Conservation (phyloP, 2,797 vertebrate genomes). For the Setipinna tenuifilis region DNA sequence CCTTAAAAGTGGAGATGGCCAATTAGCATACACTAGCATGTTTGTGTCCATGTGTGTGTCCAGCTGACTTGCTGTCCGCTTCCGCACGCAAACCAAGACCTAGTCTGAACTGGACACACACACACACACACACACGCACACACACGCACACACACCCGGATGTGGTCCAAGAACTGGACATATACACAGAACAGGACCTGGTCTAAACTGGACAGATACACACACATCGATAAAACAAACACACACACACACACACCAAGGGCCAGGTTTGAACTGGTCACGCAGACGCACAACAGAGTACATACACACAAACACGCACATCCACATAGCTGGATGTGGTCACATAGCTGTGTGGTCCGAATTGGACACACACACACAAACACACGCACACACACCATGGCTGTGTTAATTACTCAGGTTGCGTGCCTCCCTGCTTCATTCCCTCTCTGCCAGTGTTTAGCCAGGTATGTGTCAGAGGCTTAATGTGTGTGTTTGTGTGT, state of each 20-base stretch:
- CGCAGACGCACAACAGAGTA: too few species aligned
- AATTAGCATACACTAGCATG: not conserved
- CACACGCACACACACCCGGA: not conserved
- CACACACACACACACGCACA: conserved; percentile 14
- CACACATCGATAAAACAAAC: not conserved
- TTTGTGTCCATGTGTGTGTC: conserved; percentile 7
- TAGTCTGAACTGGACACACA: not conserved
- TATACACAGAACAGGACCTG: not conserved
- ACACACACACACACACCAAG: not conserved
- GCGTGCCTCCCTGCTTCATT: conserved; percentile 10
- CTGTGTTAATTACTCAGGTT: not conserved
- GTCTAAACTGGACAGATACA: not conserved
- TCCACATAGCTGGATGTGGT: too few species aligned
- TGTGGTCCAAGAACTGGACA: not conserved
- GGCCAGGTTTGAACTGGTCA: too few species aligned
- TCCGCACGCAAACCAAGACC: conserved; percentile 3
- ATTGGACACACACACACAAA: not conserved
- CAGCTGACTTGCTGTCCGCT: not conserved
- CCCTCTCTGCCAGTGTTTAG: conserved; percentile 37
- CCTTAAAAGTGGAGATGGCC: not conserved
- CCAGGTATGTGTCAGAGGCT: conserved; percentile 2
- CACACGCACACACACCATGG: not conserved
- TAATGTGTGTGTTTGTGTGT: conserved; percentile 22
- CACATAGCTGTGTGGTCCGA: too few species aligned
- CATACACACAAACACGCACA: too few species aligned